phyloP scores from a whole-genome alignment of 2,888 invertebrate species.

The Drosophila pullipes region DNA sequence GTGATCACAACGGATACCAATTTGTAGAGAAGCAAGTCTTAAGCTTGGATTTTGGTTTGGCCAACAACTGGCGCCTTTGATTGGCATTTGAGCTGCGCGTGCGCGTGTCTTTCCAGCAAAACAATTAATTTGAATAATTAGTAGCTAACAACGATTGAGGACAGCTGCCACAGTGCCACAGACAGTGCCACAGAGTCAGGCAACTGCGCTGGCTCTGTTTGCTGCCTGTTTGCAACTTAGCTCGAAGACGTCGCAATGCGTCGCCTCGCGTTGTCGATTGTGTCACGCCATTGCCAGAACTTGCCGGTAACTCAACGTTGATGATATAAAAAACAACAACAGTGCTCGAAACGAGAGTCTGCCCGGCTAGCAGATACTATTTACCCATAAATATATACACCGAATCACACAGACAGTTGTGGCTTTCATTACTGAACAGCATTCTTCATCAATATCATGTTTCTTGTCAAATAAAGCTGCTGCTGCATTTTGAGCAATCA shows the following conservation, averaged over 20 bases:
- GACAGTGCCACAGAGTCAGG: neutral
- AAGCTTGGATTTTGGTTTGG: conserved; percentile 35
- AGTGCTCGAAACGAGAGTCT: too few relatives aligned
- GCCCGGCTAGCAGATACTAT: neutral
- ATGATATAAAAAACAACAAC: conserved; percentile 44
- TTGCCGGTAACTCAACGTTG: conserved; percentile 46
- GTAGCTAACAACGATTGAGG: conserved; percentile 70
- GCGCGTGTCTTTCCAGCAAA: conserved; percentile 74
- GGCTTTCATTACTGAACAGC: neutral
- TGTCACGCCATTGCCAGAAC: conserved; percentile 75
- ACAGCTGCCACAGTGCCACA: conserved; percentile 4
- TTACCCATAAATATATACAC: neutral
- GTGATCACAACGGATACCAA: conserved; percentile 44
- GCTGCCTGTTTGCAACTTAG: conserved; percentile 15
- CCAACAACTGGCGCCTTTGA: conserved; percentile 57
- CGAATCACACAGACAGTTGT: neutral
- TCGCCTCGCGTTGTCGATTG: conserved; percentile 53
- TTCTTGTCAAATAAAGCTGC: neutral
- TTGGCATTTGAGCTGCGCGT: conserved; percentile 79
- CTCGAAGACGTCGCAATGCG: conserved; percentile 44
- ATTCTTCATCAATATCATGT: neutral
- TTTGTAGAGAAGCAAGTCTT: conserved; percentile 36
- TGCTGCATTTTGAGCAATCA: neutral
- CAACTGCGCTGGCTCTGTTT: neutral
- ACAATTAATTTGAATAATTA: conserved; percentile 83